Evolutionary conservation across 2,797 vertebrate species (phyloP).

Genomic region (Synaphobranchus kaupii): DNA sequence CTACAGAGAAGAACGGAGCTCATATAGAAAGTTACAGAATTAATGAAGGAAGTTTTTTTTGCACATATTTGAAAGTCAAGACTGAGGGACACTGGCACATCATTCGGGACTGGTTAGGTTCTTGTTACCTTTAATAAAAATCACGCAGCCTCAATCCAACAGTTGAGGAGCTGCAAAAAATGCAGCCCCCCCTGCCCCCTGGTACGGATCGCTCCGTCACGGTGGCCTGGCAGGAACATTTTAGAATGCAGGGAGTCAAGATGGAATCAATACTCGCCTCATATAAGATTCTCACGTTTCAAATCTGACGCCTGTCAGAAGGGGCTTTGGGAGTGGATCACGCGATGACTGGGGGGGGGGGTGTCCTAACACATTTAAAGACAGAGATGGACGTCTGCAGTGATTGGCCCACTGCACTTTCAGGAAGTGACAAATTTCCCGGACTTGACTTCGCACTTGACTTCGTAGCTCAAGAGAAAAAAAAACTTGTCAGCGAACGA

Average conservation of each 20-base stretch:
- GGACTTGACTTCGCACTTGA: constrained; percentile 33
- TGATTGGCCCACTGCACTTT: constrained; percentile 37
- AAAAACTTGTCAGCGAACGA: constrained; percentile 51
- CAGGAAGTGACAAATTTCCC: constrained; percentile 47
- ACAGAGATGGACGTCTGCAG: neutral
- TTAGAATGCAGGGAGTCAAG: neutral
- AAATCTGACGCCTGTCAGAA: neutral
- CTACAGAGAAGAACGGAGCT: neutral
- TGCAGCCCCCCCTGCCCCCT: constrained; percentile 45
- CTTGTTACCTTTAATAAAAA: constrained; percentile 81
- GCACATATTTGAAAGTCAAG: constrained; percentile 54
- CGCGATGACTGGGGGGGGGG: neutral
- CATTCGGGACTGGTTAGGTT: constrained; percentile 74
- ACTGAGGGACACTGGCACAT: constrained; percentile 54
- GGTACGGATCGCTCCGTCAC: constrained; percentile 36
- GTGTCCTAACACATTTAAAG: neutral
- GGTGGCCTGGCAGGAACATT: constrained; percentile 37
- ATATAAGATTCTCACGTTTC: constrained; percentile 6
- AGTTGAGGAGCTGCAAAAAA: constrained; percentile 64
- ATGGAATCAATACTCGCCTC: constrained; percentile 20
- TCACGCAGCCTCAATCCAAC: constrained; percentile 63
- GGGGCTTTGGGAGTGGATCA: neutral
- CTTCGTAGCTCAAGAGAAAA: constrained; percentile 34
- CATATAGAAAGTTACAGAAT: neutral
- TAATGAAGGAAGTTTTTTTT: constrained; percentile 63